These are phyloP conservation scores for Bilobella aurantiaca DNA, from an alignment of 1,140 invertebrate genomes.

Conservation along the genomic window DNA sequence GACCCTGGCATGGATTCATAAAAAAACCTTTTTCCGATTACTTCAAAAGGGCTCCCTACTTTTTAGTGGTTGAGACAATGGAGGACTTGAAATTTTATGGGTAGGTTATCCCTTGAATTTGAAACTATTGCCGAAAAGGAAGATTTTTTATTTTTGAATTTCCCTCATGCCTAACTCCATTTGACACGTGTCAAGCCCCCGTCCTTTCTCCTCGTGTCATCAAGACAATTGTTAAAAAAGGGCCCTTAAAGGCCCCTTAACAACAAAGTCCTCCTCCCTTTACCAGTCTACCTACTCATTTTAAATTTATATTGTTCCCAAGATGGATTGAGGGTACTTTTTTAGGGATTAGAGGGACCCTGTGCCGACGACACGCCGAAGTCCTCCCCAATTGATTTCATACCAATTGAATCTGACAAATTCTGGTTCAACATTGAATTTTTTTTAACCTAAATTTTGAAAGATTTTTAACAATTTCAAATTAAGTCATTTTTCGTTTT, in stretches of 20 bases:
- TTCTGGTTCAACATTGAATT: no score
- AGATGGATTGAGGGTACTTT: no score
- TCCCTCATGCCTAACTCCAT: neutral
- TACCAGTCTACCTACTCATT: neutral
- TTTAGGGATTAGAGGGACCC: no score
- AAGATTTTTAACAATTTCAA: no score
- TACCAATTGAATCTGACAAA: no score
- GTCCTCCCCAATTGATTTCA: no score
- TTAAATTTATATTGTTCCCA: neutral
- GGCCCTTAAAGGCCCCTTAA: neutral
- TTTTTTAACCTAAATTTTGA: no score
- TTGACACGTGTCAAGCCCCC: slow-evolving; percentile 6
- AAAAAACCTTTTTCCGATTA: neutral
- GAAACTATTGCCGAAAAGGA: neutral
- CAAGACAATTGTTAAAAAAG: slow-evolving; percentile 6
- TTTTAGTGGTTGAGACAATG: slow-evolving; percentile 9
- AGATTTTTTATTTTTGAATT: neutral
- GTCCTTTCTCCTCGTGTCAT: neutral
- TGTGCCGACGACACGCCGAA: no score
- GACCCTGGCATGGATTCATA: neutral
- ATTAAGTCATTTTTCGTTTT: no score
- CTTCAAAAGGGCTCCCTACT: neutral
- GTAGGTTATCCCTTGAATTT: neutral
- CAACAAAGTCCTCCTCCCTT: neutral
- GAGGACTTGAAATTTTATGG: neutral